These are phyloP conservation scores for Thereva nobilitata DNA, from an alignment of 2,888 invertebrate genomes.

Conservation along the genomic window DNA sequence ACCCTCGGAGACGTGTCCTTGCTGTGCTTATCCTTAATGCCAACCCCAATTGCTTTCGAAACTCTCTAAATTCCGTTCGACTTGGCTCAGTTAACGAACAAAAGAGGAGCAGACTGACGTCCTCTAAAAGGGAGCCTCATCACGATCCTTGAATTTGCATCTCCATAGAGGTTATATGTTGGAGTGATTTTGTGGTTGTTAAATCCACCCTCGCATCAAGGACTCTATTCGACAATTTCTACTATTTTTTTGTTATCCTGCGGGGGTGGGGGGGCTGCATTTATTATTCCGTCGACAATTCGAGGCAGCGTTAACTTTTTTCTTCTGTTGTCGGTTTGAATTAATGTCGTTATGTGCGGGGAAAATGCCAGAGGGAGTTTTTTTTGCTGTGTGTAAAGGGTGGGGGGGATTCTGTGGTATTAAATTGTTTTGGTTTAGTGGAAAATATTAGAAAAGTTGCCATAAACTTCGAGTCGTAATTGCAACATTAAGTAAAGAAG, in stretches of 20 bases:
- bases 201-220: constrained; percentile 30
- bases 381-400: constrained; percentile 5
- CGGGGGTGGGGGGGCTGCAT: neutral
- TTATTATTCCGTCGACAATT: constrained; percentile 26
- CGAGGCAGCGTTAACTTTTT: constrained; percentile 7
- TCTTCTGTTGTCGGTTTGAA: constrained; percentile 1
- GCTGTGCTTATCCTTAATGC: constrained; percentile 20
- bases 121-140: constrained; percentile 24
- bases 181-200: constrained; percentile 36
- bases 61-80: constrained; percentile 1
- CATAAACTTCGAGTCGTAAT: too few relatives aligned
- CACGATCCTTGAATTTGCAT: constrained; percentile 33
- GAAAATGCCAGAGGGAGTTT: neutral
- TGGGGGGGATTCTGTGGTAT: too few relatives aligned
- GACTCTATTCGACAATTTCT: constrained; percentile 15
- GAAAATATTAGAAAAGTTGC: too few relatives aligned
- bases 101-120: constrained; percentile 22
- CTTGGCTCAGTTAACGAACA: constrained; percentile 13
- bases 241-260: too few relatives aligned
- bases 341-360: constrained; percentile 10
- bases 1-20: constrained; percentile 4
- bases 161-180: constrained; percentile 30
- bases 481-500: too few relatives aligned
- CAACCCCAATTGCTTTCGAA: constrained; percentile 26
- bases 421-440: too few relatives aligned